These are phyloP conservation scores for Eupithecia dodoneata DNA, from an alignment of 2,888 invertebrate genomes.

Conservation along the genomic window DNA sequence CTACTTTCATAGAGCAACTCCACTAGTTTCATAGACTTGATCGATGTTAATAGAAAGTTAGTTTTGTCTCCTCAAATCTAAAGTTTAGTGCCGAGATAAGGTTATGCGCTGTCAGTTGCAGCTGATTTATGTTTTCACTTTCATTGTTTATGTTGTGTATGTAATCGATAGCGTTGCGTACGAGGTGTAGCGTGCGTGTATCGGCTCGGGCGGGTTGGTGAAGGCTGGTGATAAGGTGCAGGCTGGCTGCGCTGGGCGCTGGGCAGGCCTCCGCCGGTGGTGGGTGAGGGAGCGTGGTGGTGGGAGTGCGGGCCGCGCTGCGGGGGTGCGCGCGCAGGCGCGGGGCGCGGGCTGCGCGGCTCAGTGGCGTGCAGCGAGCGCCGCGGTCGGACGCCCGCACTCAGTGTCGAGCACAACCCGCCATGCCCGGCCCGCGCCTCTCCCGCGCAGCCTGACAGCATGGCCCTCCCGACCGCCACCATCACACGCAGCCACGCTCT, in stretches of 20 bases:
- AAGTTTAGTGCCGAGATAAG: conserved; percentile 14
- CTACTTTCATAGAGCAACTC: conserved; percentile 30
- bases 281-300: conserved; percentile 57
- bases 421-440: conserved; percentile 84
- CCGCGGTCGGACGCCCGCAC: conserved; percentile 83
- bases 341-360: conserved; percentile 75
- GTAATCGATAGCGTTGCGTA: conserved; percentile 51
- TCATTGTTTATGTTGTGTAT: conserved; percentile 9
- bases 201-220: conserved; percentile 33
- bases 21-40: conserved; percentile 46
- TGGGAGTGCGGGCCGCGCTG: conserved; percentile 58
- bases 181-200: conserved; percentile 51
- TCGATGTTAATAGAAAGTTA: conserved; percentile 47
- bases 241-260: conserved; percentile 43
- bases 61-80: conserved; percentile 16
- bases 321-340: conserved; percentile 69
- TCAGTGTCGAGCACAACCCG: conserved; percentile 83
- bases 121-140: conserved; percentile 41
- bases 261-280: conserved; percentile 48
- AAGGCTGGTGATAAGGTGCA: conserved; percentile 40
- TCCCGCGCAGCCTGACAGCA: conserved; percentile 84
- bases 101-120: conserved; percentile 32
- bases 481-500: conserved; percentile 84
- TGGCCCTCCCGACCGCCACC: conserved; percentile 83
- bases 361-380: conserved; percentile 83